Base-by-base conservation (phyloP, 2,113 vertebrate genomes). In the Dendrocopos noguchii region DNA sequence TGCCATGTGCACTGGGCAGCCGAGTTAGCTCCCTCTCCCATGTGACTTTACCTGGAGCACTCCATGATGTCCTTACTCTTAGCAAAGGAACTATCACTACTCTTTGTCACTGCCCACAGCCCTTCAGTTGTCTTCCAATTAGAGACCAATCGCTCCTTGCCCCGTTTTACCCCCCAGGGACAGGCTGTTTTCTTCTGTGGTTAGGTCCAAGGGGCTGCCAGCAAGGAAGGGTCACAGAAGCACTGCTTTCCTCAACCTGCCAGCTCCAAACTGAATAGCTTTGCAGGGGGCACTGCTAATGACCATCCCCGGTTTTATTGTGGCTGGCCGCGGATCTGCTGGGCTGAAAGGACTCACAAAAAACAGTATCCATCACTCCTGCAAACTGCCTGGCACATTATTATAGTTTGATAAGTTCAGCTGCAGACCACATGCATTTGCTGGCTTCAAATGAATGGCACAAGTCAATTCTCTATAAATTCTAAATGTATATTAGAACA, bases 401-500 rank as follows among this genome's bases (percentile, higher is more conserved):
- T 96, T 97, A 96, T 29, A 63, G 82, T 50, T 81, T 88, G 85
- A 76, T 95, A 96, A 97, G 95, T 97, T 97, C 95, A 95, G 28
- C 90, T 86, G 93, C 91, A 94, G 77, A 97, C 94, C 94, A 93
- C 95, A 95, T 94, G 91, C 91, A 66, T 94, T 96, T 96, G 94
- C 88, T 80, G 88, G 90, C 91, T 96, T 93, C 96, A 96, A 97
- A 96, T 91, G 97, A 98, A 97, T 61, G 94, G 90, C 91, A 96
- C 55, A 12, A 96, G 95, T 96, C 95, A 95, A 93, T 97, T 97
- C 94, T 77, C 93, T 90, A 94, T 96, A 97, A 97, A 97, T 97
- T 97, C 94, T 95, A 96, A 96, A 97, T 94, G 95, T 94, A 67
- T 94, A 97, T 97, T 97, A 97, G 94, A 97, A 95, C 80, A 91